Conservation (phyloP, 2,113 vertebrate species). For the Semicossyphus pulcher region DNA sequence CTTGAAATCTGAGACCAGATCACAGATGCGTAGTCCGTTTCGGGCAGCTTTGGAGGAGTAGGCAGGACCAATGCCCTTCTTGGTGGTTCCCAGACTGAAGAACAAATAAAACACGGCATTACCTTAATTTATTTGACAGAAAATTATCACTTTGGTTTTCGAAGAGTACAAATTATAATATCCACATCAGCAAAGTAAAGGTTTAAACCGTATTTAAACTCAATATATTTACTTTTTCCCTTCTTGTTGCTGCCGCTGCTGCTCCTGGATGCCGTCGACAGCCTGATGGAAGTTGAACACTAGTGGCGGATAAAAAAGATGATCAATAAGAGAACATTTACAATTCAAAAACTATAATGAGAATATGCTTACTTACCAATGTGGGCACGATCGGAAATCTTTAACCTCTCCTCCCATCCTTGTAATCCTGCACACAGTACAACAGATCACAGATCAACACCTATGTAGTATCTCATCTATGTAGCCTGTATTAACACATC, state of each 20-base stretch:
- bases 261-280: conserved; percentile 86
- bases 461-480: background rate
- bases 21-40: conserved; percentile 86
- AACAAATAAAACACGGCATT: conserved; percentile 2
- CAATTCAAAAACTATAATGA: background rate
- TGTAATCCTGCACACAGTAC: conserved; percentile 76
- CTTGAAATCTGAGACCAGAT: conserved; percentile 85
- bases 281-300: conserved; percentile 89
- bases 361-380: conserved; percentile 75
- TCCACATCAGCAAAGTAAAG: background rate
- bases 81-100: conserved; percentile 86
- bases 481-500: too few relatives aligned
- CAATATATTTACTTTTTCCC: conserved; percentile 82
- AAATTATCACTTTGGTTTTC: accelerated
- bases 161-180: background rate
- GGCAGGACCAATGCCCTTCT: conserved; percentile 87
- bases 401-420: conserved; percentile 85
- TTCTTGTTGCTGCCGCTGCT: conserved; percentile 85
- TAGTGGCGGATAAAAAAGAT: conserved; percentile 36
- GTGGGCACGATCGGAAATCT: conserved; percentile 88
- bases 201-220: background rate
- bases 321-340: background rate
- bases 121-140: background rate
- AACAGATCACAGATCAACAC: background rate
- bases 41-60: conserved; percentile 89